These are phyloP conservation scores for Stigmatopora nigra DNA, from an alignment of 2,113 vertebrate genomes.

Conservation along the genomic window DNA sequence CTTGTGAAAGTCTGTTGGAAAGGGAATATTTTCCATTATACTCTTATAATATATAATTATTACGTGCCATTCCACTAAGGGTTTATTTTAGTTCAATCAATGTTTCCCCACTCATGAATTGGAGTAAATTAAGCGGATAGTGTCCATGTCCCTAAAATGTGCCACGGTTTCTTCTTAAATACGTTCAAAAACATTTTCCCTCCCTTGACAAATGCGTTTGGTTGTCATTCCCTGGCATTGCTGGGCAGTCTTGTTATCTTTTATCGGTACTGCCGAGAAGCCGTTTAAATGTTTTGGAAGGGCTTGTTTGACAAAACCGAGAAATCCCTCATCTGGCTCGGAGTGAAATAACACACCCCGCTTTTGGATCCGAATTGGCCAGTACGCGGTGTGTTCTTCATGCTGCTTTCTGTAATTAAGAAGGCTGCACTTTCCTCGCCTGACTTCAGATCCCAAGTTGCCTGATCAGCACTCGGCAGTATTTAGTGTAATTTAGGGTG, in stretches of 20 bases:
- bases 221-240: constrained; percentile 6
- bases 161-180: constrained; percentile 15
- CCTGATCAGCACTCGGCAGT: constrained; percentile 71
- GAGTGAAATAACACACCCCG: constrained; percentile 31
- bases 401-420: constrained; percentile 61
- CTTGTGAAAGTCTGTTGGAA: constrained; percentile 64
- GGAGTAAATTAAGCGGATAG: constrained; percentile 35
- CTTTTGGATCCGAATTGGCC: constrained; percentile 27
- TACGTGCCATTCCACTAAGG: constrained; percentile 58
- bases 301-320: constrained; percentile 40
- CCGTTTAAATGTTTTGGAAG: constrained; percentile 24
- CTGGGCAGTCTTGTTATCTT: constrained; percentile 19
- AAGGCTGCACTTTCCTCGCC: constrained; percentile 54
- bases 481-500: constrained; percentile 65
- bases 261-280: constrained; percentile 16
- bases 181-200: constrained; percentile 17
- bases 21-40: constrained; percentile 66
- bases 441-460: constrained; percentile 64
- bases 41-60: constrained; percentile 66
- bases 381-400: constrained; percentile 42
- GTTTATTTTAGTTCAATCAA: constrained; percentile 57
- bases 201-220: constrained; percentile 20
- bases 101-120: constrained; percentile 42
- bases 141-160: constrained; percentile 26
- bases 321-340: constrained; percentile 23